Base-by-base conservation (phyloP, 2,888 invertebrate species). In the Gryllus longicercus region DNA sequence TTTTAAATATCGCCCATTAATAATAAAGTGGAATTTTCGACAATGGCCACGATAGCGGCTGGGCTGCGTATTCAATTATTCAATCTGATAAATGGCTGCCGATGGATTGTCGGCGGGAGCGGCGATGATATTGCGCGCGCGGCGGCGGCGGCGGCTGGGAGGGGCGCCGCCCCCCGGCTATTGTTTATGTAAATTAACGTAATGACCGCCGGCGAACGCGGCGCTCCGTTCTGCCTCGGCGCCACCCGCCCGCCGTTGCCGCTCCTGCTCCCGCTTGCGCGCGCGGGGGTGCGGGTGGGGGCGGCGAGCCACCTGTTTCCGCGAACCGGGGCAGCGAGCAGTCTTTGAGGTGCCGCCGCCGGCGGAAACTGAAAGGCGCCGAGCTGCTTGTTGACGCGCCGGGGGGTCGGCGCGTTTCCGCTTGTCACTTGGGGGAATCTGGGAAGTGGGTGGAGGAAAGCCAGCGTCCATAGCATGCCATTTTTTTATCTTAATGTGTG, bases 21-120 rank as follows among this genome's bases (percentile, higher is more conserved):
- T 63, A 63, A 63, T 63, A 63, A 63, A 63, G 63, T 63, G 63
- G 63, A 63, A 63, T 63, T 63, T 63, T 63, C 63, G 63, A 63
- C 63, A 63, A 63, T 63, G 63, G 63, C 16, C 63, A 14, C 11
- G 63, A 63, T 63, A 63, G n/a, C 63, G 63, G 63, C 63, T 63
- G 63, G 63, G 63, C 63, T 10, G 63, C 63, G 63, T 63, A 63
- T 63, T 63, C 63, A 63, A 63, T 63, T 63, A 63, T 63, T 63
- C 63, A 63, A 63, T 63, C 63, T 63, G 63, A 63, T 63, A 63
- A 63, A 63, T 63, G 63, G 63, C 14, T 63, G 63, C 63, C 63
- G 63, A 63, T 63, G 63, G 63, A 63, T 63, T 63, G 63, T 63
- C 63, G 63, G 63, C 63, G 63, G 63, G 63, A 14, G n/a, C 63